These are phyloP conservation scores for Vireo griseus DNA, from an alignment of 2,797 vertebrate species.

Conservation along the genomic window DNA sequence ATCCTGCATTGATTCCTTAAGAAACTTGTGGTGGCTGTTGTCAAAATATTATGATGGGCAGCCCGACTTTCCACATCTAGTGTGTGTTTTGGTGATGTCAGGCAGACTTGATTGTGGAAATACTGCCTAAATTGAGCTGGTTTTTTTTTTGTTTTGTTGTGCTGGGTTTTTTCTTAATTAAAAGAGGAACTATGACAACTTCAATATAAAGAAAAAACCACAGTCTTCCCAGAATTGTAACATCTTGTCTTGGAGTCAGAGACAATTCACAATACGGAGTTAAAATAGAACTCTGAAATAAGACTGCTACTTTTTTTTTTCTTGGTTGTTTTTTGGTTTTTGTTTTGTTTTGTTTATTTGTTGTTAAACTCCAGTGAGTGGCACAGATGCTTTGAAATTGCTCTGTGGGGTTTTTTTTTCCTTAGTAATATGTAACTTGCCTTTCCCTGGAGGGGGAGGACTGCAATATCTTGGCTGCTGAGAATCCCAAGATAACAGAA, in stretches of 20 bases:
- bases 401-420: neutral
- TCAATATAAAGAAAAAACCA: neutral
- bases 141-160: neutral
- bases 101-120: neutral
- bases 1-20: neutral
- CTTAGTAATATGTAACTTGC: neutral
- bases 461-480: neutral
- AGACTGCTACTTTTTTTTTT: neutral
- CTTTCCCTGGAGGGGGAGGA: neutral
- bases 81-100: neutral
- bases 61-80: neutral
- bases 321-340: no score
- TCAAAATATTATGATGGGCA: conserved; percentile 3
- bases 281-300: neutral
- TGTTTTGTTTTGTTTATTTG: no score
- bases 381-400: neutral
- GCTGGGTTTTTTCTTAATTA: neutral
- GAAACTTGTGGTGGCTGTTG: neutral
- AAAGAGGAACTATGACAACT: neutral
- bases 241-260: neutral
- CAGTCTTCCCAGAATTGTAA: neutral
- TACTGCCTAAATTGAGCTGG: neutral
- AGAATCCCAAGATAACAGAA: neutral
- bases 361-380: neutral
- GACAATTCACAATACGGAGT: neutral